Evolutionary conservation across 2,113 vertebrate genomes (phyloP), one percentile per base, ranked within the genome.

Genomic region (Vicugna pacos): DNA sequence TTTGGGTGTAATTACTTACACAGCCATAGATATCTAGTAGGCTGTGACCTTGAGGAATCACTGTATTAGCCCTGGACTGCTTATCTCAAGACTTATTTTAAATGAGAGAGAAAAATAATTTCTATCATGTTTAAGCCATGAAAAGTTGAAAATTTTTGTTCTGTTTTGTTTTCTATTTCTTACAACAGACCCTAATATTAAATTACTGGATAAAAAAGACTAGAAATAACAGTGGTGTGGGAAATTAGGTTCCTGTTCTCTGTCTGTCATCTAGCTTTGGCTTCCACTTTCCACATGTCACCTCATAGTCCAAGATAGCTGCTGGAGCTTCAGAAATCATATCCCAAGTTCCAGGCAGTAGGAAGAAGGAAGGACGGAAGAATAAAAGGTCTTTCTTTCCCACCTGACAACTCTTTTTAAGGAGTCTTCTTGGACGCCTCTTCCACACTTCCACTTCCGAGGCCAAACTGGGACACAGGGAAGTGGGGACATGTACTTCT

Each of bases 81-180:
- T 58, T 32, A 46, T 42, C 93, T 54, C 67, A 46, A n/a, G 28
- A 50, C 13, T 42, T 84, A 12, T 0, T 30, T 56, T 87, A 52
- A 17, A 30, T 30, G n/a, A 67, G 69, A 54, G 3, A 93, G 17
- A 42, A 80, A 91, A 46, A 67, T 38, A 50, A 85, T 52, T 72
- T 35, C 46, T 75, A 56, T 48, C 32, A 26, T 52, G 22, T 42
- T 95, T 38, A 95, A 96, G 17, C 38, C 62, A 46, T 72, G 56
- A 42, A 42, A 42, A 42, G 67, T 90, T 76, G 52, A 30, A 83
- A 24, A 8, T 5, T 7, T 82, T 70, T 77, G 30, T 7, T 82
- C 64, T 77, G 30, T 93, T 83, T 67, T 62, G 16, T 94, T 89
- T 65, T 80, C n/a, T 94, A 4, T 89, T 84, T 73, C n/a, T 65